Percentiles rank a stretch among this genome's conserved stretches.
These are phyloP conservation scores for Picus viridis DNA, from an alignment of 2,797 vertebrate genomes.

Conservation along the genomic window DNA sequence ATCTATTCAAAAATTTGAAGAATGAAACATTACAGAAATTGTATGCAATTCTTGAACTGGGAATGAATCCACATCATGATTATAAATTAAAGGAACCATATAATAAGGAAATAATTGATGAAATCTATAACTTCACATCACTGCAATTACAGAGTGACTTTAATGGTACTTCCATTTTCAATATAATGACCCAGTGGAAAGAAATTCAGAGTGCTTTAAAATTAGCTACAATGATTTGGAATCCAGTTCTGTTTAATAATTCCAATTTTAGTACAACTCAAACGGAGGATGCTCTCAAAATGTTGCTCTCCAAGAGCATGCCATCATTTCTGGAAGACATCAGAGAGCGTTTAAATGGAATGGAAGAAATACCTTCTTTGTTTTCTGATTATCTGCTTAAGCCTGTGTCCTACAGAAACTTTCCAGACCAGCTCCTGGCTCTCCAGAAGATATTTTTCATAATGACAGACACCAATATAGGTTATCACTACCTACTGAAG, in stretches of 20 bases:
- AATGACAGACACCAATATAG: background rate
- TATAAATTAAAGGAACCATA: constrained; percentile 60
- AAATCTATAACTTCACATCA: constrained; percentile 64
- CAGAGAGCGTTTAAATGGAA: background rate
- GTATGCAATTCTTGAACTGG: constrained; percentile 58
- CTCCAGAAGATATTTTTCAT: constrained; percentile 43
- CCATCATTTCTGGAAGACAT: background rate
- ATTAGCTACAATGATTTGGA: constrained; percentile 53
- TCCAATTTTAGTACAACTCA: constrained; percentile 20
- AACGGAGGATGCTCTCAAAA: constrained; percentile 33
- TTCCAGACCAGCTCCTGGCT: constrained; percentile 44
- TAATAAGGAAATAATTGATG: constrained; percentile 66
- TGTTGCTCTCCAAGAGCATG: background rate
- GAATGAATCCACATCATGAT: constrained; percentile 54
- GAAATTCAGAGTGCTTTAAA: constrained; percentile 58
- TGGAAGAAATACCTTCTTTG: constrained; percentile 18
- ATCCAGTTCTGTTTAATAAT: constrained; percentile 42
- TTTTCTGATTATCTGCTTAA: constrained; percentile 31
- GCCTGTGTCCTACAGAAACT: constrained; percentile 14
- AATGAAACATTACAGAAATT: constrained; percentile 65
- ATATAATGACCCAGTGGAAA: constrained; percentile 39
- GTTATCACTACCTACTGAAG: constrained; percentile 48
- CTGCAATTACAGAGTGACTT: constrained; percentile 49
- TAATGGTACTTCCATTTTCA: constrained; percentile 48
- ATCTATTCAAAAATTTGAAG: constrained; percentile 58